A percentile compares a stretch with the other conserved stretches of the same genome.
Conservation (phyloP, 1,140 invertebrate genomes). For the Megalopta genalis region DNA sequence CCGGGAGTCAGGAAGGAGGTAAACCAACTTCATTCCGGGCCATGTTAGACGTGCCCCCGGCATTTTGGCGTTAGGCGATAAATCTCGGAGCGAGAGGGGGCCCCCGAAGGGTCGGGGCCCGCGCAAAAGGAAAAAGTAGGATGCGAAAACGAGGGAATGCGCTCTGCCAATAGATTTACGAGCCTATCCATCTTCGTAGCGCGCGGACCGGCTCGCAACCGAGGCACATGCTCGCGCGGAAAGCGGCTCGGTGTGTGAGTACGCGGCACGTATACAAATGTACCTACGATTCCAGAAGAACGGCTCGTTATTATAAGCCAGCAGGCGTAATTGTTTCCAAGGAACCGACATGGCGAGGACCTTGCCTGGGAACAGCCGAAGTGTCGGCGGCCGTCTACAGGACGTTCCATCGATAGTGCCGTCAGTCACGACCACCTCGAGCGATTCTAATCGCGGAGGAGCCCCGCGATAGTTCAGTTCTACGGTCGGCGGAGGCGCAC, state of each 20-base stretch:
- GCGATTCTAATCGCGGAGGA: constrained; percentile 44
- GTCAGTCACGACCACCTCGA: constrained; percentile 62
- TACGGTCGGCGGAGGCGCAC: not conserved
- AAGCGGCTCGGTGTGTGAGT: constrained; percentile 34
- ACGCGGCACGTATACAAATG: constrained; percentile 14
- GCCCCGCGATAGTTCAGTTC: constrained; percentile 15
- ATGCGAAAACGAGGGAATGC: constrained; percentile 58
- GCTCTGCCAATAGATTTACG: constrained; percentile 71
- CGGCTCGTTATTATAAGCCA: constrained; percentile 74
- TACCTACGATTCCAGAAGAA: constrained; percentile 65
- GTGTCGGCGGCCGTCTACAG: constrained; percentile 64
- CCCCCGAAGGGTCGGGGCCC: not conserved
- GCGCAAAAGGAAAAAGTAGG: constrained; percentile 38
- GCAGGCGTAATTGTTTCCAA: constrained; percentile 74
- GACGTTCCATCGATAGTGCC: constrained; percentile 65
- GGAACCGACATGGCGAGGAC: constrained; percentile 72
- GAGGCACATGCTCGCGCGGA: constrained; percentile 41
- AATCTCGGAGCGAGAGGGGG: constrained; percentile 49
- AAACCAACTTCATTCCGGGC: constrained; percentile 2
- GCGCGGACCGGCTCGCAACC: constrained; percentile 27
- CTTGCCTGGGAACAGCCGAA: constrained; percentile 71
- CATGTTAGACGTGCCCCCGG: constrained; percentile 21
- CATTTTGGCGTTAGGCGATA: constrained; percentile 51
- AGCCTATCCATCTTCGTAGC: constrained; percentile 70
- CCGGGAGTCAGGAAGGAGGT: not conserved